Base-by-base conservation (phyloP, 2,113 vertebrate species). In the Nesospiza acunhae region DNA sequence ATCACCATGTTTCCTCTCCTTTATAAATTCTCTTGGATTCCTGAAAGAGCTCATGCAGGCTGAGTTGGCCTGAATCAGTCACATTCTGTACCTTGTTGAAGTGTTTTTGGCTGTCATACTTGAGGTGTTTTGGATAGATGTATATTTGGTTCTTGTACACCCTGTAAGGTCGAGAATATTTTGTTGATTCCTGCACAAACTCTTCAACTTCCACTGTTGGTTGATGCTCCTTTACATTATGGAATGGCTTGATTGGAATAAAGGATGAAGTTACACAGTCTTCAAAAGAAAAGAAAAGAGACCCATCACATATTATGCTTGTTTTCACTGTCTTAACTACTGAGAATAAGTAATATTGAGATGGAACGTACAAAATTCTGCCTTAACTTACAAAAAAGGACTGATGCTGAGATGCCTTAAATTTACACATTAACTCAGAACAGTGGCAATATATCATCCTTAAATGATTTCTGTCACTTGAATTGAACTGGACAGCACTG, bases 121-220 rank as follows among this genome's bases (percentile, higher is more conserved):
- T 99, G 66, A 99, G 99, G 93, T 99, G 99, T 94, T 98, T 99
- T 47, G 99, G 99, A 89, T 99, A 99, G 42, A 99, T 89, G n/a
- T 99, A 99, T 97, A 99, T 98, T 97, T 99, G 99, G 97, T 99
- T 99, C 97, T 98, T 99, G 97, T 99, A 99, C 30, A 98, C 98
- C 81, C 98, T 98, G 74, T 99, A 98, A 41, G 99, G 99, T 67
- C 98, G 99, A n/a, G 98, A 98, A 83, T 98, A 99, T 97, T 99
- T 99, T 58, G 98, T 98, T 60, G 98, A 98, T 92, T 99, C 99
- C 68, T 99, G 99, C 67, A 99, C 97, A 94, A 99, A 99, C 96
- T 99, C 99, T 82, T 99, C 99, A 79, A 99, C 98, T 96, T 99
- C 99, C 86, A 99, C 97, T 2, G 99, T 99, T 15, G 99, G 98